Evolutionary conservation across 2,113 vertebrate genomes (phyloP).

Genomic region (Azemiops feae): DNA sequence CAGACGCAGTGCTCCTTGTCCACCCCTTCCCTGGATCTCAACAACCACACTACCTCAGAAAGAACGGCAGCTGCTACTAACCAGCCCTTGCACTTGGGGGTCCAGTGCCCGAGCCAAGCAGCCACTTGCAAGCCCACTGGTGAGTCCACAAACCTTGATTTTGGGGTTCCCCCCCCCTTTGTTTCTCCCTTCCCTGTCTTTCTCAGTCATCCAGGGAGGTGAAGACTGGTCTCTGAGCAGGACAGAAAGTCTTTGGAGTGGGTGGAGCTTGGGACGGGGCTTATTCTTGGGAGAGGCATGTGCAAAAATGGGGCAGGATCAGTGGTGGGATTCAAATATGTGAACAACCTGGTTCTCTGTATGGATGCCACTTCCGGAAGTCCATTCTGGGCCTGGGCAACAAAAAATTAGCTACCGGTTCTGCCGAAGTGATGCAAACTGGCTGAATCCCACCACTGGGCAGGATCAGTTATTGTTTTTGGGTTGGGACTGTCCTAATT

Average conservation of each 20-base stretch:
- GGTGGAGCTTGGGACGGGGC: neutral
- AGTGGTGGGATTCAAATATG: neutral
- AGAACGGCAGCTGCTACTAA: slow-evolving; percentile 49
- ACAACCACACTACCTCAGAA: slow-evolving; percentile 88
- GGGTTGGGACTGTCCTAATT: neutral
- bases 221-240: neutral
- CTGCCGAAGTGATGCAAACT: too few species aligned
- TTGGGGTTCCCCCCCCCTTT: neutral
- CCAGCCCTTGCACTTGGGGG: slow-evolving; percentile 66
- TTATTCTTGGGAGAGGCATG: neutral
- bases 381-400: too few species aligned
- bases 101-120: slow-evolving; percentile 91
- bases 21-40: slow-evolving; percentile 76
- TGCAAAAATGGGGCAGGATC: neutral
- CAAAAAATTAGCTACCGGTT: too few species aligned
- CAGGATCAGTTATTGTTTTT: too few species aligned
- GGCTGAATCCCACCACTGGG: too few species aligned
- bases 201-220: neutral
- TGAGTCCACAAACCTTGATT: slow-evolving; percentile 62
- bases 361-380: too few species aligned
- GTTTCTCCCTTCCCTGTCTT: neutral
- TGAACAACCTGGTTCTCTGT: too few species aligned
- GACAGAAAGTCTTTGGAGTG: neutral
- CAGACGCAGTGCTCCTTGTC: slow-evolving; percentile 87
- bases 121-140: slow-evolving; percentile 89